Conservation (phyloP, 2,888 invertebrate species). For the Xanthorhoe spadicearia region DNA sequence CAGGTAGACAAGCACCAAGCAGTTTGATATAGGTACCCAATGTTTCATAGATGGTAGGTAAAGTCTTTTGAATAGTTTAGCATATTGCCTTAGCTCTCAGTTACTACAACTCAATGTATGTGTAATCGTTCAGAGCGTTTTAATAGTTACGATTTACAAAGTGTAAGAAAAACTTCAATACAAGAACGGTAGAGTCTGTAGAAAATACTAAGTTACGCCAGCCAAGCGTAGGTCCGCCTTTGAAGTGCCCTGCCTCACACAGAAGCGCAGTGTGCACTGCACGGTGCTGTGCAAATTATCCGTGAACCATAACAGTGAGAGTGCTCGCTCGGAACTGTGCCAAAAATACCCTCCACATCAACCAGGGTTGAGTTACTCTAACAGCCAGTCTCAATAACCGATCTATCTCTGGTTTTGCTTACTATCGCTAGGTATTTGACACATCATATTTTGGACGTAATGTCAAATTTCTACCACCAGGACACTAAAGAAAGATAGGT, state of each 20-base stretch:
- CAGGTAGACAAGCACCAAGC: not conserved
- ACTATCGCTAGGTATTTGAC: too few species aligned
- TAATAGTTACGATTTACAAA: too few species aligned
- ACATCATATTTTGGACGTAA: too few species aligned
- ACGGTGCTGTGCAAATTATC: slow-evolving; percentile 45
- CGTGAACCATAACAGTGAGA: slow-evolving; percentile 63
- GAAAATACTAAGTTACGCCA: slow-evolving; percentile 11
- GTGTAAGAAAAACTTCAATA: too few species aligned
- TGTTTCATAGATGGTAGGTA: not conserved
- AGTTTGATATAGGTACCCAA: not conserved
- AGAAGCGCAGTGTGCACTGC: slow-evolving; percentile 39
- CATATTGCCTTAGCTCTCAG: too few species aligned
- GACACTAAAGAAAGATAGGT: too few species aligned
- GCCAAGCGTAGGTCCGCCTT: slow-evolving; percentile 28
- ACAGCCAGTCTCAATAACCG: too few species aligned
- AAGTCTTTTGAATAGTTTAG: too few species aligned
- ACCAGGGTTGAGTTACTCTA: slow-evolving; percentile 42
- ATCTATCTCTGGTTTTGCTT: too few species aligned
- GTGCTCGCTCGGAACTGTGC: slow-evolving; percentile 63
- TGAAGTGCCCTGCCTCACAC: slow-evolving; percentile 23
- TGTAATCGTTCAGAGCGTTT: too few species aligned
- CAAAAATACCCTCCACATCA: slow-evolving; percentile 78
- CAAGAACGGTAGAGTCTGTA: not conserved
- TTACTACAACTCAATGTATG: too few species aligned
- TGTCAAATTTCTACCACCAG: too few species aligned